A percentile compares a stretch with the other conserved stretches of the same genome.
phyloP scores from a whole-genome alignment of 2,113 vertebrate genomes.

The Cyanoramphus novaezelandiae region DNA sequence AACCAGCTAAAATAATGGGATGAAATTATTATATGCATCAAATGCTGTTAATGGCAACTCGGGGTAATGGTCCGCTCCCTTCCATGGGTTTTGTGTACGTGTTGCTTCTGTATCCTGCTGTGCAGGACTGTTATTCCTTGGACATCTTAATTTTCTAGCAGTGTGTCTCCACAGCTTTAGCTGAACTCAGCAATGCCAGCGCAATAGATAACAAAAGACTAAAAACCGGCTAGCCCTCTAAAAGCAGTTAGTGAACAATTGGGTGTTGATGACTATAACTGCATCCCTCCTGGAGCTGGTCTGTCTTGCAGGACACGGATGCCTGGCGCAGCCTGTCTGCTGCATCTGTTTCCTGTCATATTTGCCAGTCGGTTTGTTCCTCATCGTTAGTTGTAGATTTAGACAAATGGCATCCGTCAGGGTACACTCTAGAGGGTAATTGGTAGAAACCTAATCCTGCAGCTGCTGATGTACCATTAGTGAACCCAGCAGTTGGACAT shows the following conservation, averaged over 20 bases:
- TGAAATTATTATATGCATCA: not conserved
- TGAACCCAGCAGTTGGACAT: not conserved
- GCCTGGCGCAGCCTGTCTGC: not conserved
- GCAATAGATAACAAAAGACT: not conserved
- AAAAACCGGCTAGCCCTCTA: not conserved
- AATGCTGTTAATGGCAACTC: not conserved
- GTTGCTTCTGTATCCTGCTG: not conserved
- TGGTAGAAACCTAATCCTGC: slow-evolving; percentile 49
- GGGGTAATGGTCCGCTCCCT: not conserved
- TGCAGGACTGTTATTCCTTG: not conserved
- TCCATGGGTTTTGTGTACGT: accelerated
- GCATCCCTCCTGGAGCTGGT: not conserved
- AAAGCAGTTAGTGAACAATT: not conserved
- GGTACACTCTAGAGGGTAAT: not conserved
- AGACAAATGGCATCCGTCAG: slow-evolving; percentile 35
- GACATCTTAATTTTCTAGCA: not conserved
- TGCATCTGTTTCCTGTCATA: slow-evolving; percentile 16
- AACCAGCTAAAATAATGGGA: not conserved
- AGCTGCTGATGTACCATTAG: slow-evolving; percentile 19
- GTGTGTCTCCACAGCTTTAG: not conserved
- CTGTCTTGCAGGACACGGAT: not conserved
- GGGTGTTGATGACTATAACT: not conserved
- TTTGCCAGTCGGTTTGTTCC: not conserved
- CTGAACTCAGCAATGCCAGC: not conserved
- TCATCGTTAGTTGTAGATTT: not conserved